phyloP scores from a whole-genome alignment of 2,797 vertebrate genomes.

The Muraenolepis orangiensis region DNA sequence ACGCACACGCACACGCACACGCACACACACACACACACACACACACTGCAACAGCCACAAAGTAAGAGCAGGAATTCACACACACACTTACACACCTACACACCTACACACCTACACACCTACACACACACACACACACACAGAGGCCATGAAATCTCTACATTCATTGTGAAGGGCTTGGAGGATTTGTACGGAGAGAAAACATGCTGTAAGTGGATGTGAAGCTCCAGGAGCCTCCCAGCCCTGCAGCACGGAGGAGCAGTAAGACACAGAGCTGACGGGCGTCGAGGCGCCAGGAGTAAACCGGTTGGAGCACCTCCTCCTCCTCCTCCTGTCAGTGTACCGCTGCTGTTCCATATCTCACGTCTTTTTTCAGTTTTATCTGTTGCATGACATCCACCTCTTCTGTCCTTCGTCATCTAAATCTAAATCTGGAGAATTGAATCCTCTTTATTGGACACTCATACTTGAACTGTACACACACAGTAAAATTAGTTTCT shows the following conservation, averaged over 20 bases:
- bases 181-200: conserved; percentile 27
- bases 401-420: too few relatives aligned
- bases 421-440: too few relatives aligned
- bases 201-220: conserved; percentile 22
- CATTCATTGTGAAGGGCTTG: conserved; percentile 34
- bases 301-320: too few relatives aligned
- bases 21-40: neutral
- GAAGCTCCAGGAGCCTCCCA: conserved; percentile 1
- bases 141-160: conserved; percentile 21
- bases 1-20: conserved; percentile 17
- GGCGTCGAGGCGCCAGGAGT: too few relatives aligned
- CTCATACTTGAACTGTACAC: too few relatives aligned
- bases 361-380: neutral
- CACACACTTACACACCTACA: conserved; percentile 22
- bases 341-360: neutral
- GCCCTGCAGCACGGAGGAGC: neutral
- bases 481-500: too few relatives aligned
- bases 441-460: too few relatives aligned
- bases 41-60: conserved; percentile 6
- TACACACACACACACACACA: neutral
- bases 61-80: neutral
- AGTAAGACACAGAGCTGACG: neutral
- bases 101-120: conserved; percentile 1
- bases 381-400: neutral
- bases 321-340: neutral